Percentiles rank a stretch among this genome's conserved stretches.
These are phyloP conservation scores for Rotaria magnacalcarata DNA, from an alignment of 2,888 invertebrate species.

Conservation along the genomic window DNA sequence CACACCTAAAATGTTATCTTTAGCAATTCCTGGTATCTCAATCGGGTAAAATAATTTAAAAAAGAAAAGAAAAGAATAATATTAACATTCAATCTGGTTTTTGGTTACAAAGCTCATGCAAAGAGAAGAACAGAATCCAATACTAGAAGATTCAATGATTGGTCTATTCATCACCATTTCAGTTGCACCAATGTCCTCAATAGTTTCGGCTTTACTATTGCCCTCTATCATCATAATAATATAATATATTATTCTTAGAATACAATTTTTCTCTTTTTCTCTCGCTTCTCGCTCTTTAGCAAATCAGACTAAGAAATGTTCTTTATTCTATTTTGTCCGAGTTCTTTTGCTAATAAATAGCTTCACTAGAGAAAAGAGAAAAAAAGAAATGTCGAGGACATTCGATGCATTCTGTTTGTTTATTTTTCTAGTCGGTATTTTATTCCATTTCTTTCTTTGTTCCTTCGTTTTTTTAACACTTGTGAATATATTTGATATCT, in stretches of 20 bases:
- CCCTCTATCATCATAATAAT: not conserved
- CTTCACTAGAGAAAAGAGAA: not conserved
- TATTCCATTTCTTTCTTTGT: not conserved
- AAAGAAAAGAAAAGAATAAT: too few species aligned
- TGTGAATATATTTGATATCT: not conserved
- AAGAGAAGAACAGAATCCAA: not conserved
- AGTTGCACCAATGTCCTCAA: not conserved
- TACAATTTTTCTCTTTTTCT: too few species aligned
- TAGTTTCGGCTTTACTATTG: not conserved
- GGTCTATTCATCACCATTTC: not conserved
- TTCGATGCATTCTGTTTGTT: not conserved
- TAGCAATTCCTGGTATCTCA: too few species aligned
- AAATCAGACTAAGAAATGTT: not conserved
- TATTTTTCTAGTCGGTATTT: not conserved
- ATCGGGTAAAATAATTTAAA: too few species aligned
- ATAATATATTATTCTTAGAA: not conserved
- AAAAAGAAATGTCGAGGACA: conserved; percentile 4
- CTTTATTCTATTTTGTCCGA: conserved; percentile 1
- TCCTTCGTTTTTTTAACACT: not conserved
- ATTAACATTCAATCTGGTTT: too few species aligned
- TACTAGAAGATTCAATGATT: not conserved
- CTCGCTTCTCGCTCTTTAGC: not conserved
- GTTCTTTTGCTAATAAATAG: conserved; percentile 13
- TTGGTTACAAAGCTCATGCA: too few species aligned
- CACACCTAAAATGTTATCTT: too few species aligned